Evolutionary conservation across 2,797 vertebrate species (phyloP).

Genomic region (Aselliscus stoliczkanus): DNA sequence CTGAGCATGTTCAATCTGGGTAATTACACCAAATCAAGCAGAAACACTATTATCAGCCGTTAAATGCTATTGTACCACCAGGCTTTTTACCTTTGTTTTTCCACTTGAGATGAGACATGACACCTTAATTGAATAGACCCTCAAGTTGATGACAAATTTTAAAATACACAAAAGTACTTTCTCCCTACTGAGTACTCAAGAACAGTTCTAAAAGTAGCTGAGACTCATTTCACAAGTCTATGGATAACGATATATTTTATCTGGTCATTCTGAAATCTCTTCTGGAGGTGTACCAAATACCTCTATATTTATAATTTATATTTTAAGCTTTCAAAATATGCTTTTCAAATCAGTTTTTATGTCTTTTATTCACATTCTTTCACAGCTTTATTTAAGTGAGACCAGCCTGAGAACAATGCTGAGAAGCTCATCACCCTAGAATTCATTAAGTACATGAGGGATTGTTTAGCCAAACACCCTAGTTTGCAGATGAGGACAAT

Average conservation of each 20-base stretch:
- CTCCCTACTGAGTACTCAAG: constrained; percentile 34
- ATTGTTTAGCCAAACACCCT: neutral
- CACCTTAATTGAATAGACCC: constrained; percentile 75
- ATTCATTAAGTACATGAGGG: neutral
- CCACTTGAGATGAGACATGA: constrained; percentile 73
- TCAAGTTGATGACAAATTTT: constrained; percentile 71
- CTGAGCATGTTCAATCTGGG: constrained; percentile 66
- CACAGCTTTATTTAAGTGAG: neutral
- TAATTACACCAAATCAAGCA: constrained; percentile 78
- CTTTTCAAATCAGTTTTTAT: neutral
- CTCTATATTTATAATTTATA: neutral
- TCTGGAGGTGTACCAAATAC: neutral
- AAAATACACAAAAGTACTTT: constrained; percentile 66
- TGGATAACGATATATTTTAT: neutral
- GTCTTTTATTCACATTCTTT: neutral
- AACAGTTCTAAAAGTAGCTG: constrained; percentile 69
- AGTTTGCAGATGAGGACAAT: neutral
- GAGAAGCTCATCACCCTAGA: neutral
- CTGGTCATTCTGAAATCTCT: constrained; percentile 20
- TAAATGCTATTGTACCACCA: constrained; percentile 73
- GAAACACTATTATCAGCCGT: constrained; percentile 79
- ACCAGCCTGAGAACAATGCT: neutral
- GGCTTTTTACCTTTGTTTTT: constrained; percentile 77
- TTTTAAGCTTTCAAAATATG: neutral
- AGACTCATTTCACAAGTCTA: neutral